These are phyloP conservation scores for Brotula barbata DNA, from an alignment of 2,797 vertebrate species.

Conservation along the genomic window DNA sequence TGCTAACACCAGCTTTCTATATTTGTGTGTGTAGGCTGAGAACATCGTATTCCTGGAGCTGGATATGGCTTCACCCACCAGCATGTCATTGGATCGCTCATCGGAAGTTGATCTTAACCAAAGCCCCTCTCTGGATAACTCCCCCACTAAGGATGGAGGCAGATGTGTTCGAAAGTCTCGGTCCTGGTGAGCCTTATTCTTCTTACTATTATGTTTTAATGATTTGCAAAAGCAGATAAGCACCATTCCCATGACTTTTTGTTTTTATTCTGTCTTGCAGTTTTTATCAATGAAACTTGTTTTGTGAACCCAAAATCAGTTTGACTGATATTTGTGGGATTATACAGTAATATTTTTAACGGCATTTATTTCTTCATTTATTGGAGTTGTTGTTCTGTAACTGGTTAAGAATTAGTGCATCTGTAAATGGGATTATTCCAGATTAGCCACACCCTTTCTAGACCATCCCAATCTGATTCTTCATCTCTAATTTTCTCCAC, in stretches of 20 bases:
- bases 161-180: constrained; percentile 84
- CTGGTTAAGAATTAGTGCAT: constrained; percentile 42
- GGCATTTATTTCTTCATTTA: too few relatives aligned
- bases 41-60: constrained; percentile 95
- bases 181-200: constrained; percentile 92
- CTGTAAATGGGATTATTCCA: constrained; percentile 61
- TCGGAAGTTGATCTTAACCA: constrained; percentile 78
- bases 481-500: constrained; percentile 34
- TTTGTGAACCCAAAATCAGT: too few relatives aligned
- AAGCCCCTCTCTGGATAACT: constrained; percentile 81
- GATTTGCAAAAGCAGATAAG: too few relatives aligned
- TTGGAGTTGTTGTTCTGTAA: constrained; percentile 18
- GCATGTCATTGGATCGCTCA: constrained; percentile 82
- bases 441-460: constrained; percentile 57
- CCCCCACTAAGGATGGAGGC: constrained; percentile 79
- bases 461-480: constrained; percentile 44
- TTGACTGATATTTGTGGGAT: too few relatives aligned
- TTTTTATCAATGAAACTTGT: too few relatives aligned
- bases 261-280: too few relatives aligned
- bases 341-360: too few relatives aligned
- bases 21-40: constrained; percentile 83
- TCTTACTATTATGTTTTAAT: too few relatives aligned
- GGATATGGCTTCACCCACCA: constrained; percentile 87
- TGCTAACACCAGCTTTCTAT: too few relatives aligned
- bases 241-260: too few relatives aligned